Percentiles rank a stretch among this genome's conserved stretches.
These are phyloP conservation scores for Helicoverpa armigera DNA, from an alignment of 1,140 invertebrate species.

Conservation along the genomic window DNA sequence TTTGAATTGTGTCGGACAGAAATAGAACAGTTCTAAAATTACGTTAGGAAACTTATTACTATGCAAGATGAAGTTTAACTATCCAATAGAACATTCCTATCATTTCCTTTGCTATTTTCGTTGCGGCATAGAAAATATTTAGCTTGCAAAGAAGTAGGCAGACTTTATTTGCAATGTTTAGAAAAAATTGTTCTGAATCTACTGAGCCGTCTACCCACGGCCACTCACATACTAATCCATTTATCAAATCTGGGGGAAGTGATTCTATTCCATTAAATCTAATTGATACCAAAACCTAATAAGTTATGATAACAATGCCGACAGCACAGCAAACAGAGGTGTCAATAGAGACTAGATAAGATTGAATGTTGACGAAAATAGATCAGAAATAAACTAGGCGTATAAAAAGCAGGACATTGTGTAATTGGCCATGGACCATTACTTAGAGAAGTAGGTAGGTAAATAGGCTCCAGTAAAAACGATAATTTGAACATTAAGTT, in stretches of 20 bases:
- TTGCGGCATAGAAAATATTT: no score
- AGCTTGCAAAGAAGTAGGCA: no score
- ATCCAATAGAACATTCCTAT: background rate
- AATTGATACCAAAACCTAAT: background rate
- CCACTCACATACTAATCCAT: background rate
- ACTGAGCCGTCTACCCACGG: no score
- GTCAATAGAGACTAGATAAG: constrained; percentile 34
- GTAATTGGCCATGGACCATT: no score
- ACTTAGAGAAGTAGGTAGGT: no score
- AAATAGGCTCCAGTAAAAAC: no score
- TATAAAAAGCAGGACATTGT: background rate
- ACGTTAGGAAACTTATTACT: background rate
- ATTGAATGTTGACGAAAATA: constrained; percentile 17
- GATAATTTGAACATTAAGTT: no score
- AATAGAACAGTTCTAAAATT: constrained; percentile 28
- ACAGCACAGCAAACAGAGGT: constrained; percentile 18
- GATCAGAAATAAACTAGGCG: constrained; percentile 6
- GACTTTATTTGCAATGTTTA: no score
- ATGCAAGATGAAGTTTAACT: background rate
- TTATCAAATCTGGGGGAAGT: background rate
- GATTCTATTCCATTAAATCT: background rate
- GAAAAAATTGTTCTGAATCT: no score
- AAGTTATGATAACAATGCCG: constrained; percentile 28
- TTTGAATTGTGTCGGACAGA: background rate
- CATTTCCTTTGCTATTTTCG: no score